Base-by-base conservation (phyloP, 2,888 invertebrate species). In the Stenchaetothrips biformis region DNA sequence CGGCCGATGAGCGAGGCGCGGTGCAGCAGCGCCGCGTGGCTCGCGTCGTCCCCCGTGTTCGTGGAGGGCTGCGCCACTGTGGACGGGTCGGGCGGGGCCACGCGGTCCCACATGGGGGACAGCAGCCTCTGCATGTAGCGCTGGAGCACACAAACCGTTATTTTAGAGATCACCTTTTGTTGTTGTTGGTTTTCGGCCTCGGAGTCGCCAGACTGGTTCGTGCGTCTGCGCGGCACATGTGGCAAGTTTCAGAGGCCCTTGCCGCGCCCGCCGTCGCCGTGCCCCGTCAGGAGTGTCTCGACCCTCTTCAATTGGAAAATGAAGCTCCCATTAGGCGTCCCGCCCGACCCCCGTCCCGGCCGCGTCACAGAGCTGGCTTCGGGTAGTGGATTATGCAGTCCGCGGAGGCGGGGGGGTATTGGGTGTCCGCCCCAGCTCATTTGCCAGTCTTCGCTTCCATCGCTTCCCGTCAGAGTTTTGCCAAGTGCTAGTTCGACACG, bases 231-330 rank as follows among this genome's bases (percentile, higher is more conserved):
- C 37, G 37, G 37, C 37, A 37, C 37, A 37, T 37, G 37, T 37
- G 37, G 37, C 37, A 4, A 37, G 37, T 37, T 37, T 4, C 37
- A 2, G 37, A 37, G 37, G 37, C 37, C 37, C 37, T 37, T 4
- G 37, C 1, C 53, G 53, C 6, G 53, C 53, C 53, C 13, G 9
- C 16, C 53, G 6, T 7, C 16, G 53, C 53, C 53, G 53, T 53
- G 9, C 53, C 6, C 53, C 2, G 53, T 6, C 53, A 53, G 53
- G 37, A 37, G 37, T 37, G 37, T 37, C 37, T 37, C 37, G 37
- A 37, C 37, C 37, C 37, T 37, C 21, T 25, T 74, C 67, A 74
- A 74, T 74, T 74, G 67, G 67, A 74, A 74, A 25, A 74, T 74
- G 67, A 25, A 74, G 25, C 21, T 25, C 67, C 67, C 21, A 74